phyloP scores from a whole-genome alignment of 2,888 invertebrate species.

The Aplocera efformata region DNA sequence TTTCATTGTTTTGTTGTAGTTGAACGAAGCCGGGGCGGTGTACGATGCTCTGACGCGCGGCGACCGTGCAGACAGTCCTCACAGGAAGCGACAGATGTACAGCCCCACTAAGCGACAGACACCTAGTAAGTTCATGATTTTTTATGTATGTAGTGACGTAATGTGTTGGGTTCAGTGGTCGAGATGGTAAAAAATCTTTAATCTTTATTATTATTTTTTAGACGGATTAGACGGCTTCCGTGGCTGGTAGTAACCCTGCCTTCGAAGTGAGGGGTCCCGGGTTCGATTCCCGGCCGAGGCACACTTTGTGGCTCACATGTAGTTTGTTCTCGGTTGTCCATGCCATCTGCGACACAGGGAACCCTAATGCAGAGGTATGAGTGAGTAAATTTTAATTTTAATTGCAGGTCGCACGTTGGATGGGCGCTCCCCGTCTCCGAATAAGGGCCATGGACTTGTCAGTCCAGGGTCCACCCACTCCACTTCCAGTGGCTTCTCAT shows the following conservation, averaged over 20 bases:
- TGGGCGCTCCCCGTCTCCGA: conserved; percentile 91
- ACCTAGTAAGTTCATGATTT: conserved; percentile 70
- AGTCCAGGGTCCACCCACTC: conserved; percentile 91
- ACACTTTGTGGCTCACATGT: no score
- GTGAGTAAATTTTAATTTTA: neutral
- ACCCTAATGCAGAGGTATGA: no score
- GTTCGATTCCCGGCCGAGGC: no score
- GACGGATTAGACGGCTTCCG: no score
- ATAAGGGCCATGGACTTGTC: conserved; percentile 81
- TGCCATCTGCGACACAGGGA: no score
- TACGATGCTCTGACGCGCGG: conserved; percentile 90
- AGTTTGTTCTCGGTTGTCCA: no score
- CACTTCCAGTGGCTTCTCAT: conserved; percentile 96
- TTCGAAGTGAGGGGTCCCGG: no score
- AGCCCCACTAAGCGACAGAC: conserved; percentile 92
- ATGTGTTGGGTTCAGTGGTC: no score
- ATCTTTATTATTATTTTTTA: no score
- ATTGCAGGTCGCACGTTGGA: conserved; percentile 83
- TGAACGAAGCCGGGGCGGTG: conserved; percentile 92
- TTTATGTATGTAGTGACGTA: no score
- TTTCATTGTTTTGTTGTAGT: conserved; percentile 40
- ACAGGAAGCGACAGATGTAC: conserved; percentile 85
- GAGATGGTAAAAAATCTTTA: no score
- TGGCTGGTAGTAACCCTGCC: no score
- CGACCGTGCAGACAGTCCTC: conserved; percentile 90